Percentiles rank a stretch among this genome's conserved stretches.
Evolutionary conservation across 2,113 vertebrate species (phyloP).

Genomic region (Sorex fumeus): DNA sequence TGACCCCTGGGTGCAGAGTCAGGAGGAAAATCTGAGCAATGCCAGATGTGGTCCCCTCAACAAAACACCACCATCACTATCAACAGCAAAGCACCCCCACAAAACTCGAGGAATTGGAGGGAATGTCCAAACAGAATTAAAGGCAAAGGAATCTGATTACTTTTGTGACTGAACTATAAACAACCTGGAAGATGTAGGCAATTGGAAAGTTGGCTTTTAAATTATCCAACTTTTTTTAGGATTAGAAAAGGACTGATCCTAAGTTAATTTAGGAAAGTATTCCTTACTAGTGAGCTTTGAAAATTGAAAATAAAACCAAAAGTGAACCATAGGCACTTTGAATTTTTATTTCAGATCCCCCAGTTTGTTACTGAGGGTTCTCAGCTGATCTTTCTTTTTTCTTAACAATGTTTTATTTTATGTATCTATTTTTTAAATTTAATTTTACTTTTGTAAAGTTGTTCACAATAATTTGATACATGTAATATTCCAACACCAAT

Average conservation of each 20-base stretch:
- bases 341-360: not conserved
- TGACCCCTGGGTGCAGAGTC: too few species aligned
- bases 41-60: too few species aligned
- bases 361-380: not conserved
- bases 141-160: not conserved
- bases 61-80: too few species aligned
- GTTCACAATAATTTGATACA: too few species aligned
- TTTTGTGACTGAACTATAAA: not conserved
- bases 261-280: not conserved
- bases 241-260: too few species aligned
- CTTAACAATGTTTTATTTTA: too few species aligned
- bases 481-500: too few species aligned
- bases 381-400: not conserved
- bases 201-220: not conserved
- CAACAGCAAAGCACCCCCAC: too few species aligned
- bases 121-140: not conserved
- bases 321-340: fast-evolving
- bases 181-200: not conserved
- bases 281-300: not conserved
- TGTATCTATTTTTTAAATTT: not conserved
- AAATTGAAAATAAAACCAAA: not conserved
- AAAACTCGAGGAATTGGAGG: not conserved
- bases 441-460: too few species aligned
- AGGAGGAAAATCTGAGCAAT: too few species aligned
- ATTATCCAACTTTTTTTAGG: too few species aligned